Conservation (phyloP, 53 echinoderm and acorn worm species). For the Temnopleurus reevesii region DNA sequence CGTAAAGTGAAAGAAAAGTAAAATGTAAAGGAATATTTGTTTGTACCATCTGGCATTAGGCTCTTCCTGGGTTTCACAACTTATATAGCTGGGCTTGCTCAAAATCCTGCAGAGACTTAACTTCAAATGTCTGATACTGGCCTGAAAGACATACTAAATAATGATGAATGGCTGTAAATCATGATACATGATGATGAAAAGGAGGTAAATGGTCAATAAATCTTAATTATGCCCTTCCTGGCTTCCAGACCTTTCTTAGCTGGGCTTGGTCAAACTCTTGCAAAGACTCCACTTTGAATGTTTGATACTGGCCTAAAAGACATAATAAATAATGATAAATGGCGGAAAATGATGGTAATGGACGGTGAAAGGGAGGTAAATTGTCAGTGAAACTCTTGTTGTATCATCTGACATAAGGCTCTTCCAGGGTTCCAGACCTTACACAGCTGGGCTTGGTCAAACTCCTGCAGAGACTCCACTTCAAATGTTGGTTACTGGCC, state of each 20-base stretch:
- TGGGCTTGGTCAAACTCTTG: conserved; percentile 85
- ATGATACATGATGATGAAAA: not conserved
- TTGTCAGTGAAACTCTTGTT: conserved; percentile 77
- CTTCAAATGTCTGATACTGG: conserved; percentile 78
- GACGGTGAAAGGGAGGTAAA: no score
- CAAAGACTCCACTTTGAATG: conserved; percentile 78
- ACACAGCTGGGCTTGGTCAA: conserved; percentile 87
- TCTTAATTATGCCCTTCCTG: conserved; percentile 70
- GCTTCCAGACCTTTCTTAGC: conserved; percentile 90
- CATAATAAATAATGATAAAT: no score
- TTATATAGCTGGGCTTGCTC: conserved; percentile 86
- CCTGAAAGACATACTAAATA: conserved; percentile 30
- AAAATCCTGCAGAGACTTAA: conserved; percentile 80
- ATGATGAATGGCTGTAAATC: not conserved
- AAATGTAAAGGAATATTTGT: conserved; percentile 55
- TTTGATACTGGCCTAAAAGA: conserved; percentile 78
- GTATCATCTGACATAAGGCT: conserved; percentile 72
- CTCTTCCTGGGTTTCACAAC: conserved; percentile 83
- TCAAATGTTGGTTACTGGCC: conserved; percentile 82
- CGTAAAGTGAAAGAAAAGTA: not conserved
- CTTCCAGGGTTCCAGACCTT: conserved; percentile 93
- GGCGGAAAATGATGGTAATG: no score
- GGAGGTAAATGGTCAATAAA: no score
- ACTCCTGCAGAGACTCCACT: conserved; percentile 78
- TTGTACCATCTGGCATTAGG: conserved; percentile 72